These are phyloP conservation scores for Tuberolachnus salignus DNA, from an alignment of 2,888 invertebrate species.

Conservation along the genomic window DNA sequence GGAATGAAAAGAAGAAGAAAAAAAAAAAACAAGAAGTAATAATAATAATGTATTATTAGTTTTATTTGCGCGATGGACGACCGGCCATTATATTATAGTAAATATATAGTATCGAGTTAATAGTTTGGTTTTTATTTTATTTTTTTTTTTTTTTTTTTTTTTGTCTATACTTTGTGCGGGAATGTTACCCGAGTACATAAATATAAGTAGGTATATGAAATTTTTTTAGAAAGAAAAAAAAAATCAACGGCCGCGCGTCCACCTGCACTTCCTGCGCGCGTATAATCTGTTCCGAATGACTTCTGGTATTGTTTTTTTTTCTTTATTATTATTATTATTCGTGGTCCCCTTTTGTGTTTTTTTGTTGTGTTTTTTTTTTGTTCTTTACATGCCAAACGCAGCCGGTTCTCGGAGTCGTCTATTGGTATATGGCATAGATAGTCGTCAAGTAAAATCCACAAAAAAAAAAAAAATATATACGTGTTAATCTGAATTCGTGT, in stretches of 20 bases:
- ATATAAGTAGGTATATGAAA: background rate
- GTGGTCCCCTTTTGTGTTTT: background rate
- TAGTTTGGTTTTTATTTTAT: too few species aligned
- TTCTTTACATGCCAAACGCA: slow-evolving; percentile 1
- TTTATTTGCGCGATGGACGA: slow-evolving; percentile 28
- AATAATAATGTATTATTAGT: slow-evolving; percentile 30
- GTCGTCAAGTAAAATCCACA: slow-evolving; percentile 2
- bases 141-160: slow-evolving; percentile 16
- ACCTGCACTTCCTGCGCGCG: slow-evolving; percentile 36
- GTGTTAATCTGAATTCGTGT: slow-evolving; percentile 34
- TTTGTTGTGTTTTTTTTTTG: background rate
- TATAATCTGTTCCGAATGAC: slow-evolving; percentile 53
- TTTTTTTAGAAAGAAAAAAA: slow-evolving; percentile 20
- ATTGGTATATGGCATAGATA: too few species aligned
- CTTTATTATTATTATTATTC: too few species aligned
- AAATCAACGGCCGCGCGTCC: slow-evolving; percentile 43
- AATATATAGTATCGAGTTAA: background rate
- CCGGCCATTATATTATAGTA: background rate
- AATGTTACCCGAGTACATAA: too few species aligned
- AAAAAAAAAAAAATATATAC: background rate
- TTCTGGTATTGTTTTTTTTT: slow-evolving; percentile 40
- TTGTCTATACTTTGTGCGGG: background rate
- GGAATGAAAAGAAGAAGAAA: background rate
- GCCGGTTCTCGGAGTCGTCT: slow-evolving; percentile 13
- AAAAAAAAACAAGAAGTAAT: slow-evolving; percentile 6